Conservation (phyloP, 2,113 vertebrate genomes). For the Pterocles gutturalis region DNA sequence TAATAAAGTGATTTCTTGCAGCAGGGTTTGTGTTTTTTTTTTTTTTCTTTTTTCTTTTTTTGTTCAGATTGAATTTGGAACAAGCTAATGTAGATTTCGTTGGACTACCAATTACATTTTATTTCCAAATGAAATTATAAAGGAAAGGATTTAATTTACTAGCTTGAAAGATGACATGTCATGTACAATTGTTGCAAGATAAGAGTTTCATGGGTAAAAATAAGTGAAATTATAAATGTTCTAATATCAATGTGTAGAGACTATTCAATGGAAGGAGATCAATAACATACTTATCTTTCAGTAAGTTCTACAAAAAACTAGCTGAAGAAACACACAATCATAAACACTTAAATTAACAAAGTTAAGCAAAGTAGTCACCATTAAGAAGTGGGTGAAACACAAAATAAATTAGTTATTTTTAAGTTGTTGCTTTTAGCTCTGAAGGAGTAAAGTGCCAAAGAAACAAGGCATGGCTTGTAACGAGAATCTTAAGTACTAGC, state of each 20-base stretch:
- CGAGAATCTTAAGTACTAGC: not conserved
- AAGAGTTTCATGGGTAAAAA: not conserved
- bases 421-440: not conserved
- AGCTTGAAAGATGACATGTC: slow-evolving; percentile 9
- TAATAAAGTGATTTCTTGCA: not conserved
- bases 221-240: not conserved
- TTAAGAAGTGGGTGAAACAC: not conserved
- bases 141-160: slow-evolving; percentile 23
- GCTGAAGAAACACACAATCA: not conserved
- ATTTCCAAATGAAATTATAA: slow-evolving; percentile 33
- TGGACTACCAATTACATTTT: not conserved
- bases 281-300: not conserved
- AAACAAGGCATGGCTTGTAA: not conserved
- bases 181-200: not conserved
- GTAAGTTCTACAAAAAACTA: not conserved
- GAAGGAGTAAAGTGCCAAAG: not conserved
- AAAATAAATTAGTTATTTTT: not conserved
- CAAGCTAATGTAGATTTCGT: slow-evolving; percentile 19
- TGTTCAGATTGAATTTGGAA: slow-evolving; percentile 1
- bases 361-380: not conserved
- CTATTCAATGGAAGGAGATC: not conserved
- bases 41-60: not conserved
- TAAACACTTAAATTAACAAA: not conserved
- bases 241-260: not conserved
- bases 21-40: not conserved